phyloP scores from a whole-genome alignment of 2,113 vertebrate species.

The Chaenogobius annularis region DNA sequence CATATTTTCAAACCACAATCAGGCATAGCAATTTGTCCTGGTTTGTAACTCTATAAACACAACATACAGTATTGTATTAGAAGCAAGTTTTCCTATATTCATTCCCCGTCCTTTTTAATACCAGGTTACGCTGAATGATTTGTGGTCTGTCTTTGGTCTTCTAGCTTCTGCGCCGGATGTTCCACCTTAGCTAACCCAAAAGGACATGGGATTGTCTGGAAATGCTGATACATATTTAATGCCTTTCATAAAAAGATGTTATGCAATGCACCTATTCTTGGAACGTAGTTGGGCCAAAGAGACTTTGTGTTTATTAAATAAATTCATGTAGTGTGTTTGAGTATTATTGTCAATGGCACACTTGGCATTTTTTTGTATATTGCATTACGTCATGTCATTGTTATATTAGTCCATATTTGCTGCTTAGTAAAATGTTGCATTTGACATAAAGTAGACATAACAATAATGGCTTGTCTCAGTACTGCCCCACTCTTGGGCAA shows the following conservation, averaged over 20 bases:
- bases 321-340: neutral
- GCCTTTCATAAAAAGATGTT: conserved; percentile 22
- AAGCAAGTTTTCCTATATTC: conserved; percentile 22
- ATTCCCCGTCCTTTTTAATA: conserved; percentile 34
- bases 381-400: neutral
- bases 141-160: conserved; percentile 17
- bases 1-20: conserved; percentile 15
- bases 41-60: neutral
- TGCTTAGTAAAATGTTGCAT: neutral
- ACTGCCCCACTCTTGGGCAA: conserved; percentile 29
- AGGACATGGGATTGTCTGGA: conserved; percentile 37
- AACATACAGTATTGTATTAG: neutral
- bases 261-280: conserved; percentile 7
- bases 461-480: conserved; percentile 9
- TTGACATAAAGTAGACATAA: neutral
- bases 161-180: conserved; percentile 37
- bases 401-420: neutral
- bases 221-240: conserved; percentile 51
- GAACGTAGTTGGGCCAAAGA: conserved; percentile 4
- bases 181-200: conserved; percentile 59
- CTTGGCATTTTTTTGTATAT: neutral
- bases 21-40: neutral
- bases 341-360: neutral
- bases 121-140: conserved; percentile 42
- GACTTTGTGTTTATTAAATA: neutral